Percentiles rank a stretch among this genome's conserved stretches.
These are phyloP conservation scores for Leptopterna dolabrata DNA, from an alignment of 2,888 invertebrate genomes.

Conservation along the genomic window DNA sequence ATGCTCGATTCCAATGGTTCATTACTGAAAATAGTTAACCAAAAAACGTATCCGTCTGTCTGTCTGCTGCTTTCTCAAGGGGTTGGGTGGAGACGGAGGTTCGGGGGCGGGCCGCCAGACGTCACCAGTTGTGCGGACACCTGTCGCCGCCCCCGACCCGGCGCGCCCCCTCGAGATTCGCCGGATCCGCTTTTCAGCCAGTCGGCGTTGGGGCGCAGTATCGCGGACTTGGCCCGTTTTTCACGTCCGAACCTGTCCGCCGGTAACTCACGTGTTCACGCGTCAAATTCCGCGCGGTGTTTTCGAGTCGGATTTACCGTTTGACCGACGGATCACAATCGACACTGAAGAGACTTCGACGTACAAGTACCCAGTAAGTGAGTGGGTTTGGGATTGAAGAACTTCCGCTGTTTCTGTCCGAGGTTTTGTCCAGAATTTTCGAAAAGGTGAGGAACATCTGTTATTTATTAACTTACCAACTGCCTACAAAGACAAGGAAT, in stretches of 20 bases:
- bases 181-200: background rate
- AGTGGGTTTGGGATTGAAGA: background rate
- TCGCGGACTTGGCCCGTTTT: background rate
- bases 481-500: too few species aligned
- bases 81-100: background rate
- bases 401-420: background rate
- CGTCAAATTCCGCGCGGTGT: background rate
- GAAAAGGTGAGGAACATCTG: background rate
- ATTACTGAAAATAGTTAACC: too few species aligned
- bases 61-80: too few species aligned
- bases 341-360: background rate
- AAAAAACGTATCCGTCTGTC: too few species aligned
- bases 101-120: background rate
- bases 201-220: background rate
- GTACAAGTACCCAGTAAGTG: background rate
- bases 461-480: background rate
- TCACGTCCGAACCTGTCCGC: background rate
- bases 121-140: background rate
- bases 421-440: background rate
- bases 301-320: background rate
- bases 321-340: background rate
- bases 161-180: background rate
- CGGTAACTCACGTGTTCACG: background rate
- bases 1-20: too few species aligned
- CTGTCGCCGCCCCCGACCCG: background rate